Evolutionary conservation across 2,113 vertebrate genomes (phyloP).

Genomic region (Euleptes europaea): DNA sequence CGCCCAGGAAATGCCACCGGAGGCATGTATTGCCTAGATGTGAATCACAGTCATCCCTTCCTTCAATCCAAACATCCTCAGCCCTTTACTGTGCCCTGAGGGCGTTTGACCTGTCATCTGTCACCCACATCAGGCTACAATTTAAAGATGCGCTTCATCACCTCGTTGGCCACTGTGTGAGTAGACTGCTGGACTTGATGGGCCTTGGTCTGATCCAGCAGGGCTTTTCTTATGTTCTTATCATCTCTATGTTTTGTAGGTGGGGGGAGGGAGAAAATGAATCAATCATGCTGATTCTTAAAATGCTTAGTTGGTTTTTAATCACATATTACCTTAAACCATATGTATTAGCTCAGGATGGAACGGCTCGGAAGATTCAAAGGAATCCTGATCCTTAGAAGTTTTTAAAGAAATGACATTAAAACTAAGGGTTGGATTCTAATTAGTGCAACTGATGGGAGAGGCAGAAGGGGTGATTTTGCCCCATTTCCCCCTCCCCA

Average conservation of each 20-base stretch:
- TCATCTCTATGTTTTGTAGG: not conserved
- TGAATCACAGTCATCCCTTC: not conserved
- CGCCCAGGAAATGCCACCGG: constrained; percentile 11
- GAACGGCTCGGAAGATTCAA: not conserved
- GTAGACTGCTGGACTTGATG: too few species aligned
- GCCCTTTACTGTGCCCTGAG: not conserved
- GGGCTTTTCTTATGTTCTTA: too few species aligned
- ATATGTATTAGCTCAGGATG: too few species aligned
- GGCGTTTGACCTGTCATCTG: not conserved
- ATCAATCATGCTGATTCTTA: not conserved
- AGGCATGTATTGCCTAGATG: not conserved
- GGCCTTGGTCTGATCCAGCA: too few species aligned
- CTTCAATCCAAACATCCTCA: not conserved
- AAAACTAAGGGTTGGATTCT: too few species aligned
- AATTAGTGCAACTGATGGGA: too few species aligned
- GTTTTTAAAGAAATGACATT: not conserved
- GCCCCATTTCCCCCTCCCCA: too few species aligned
- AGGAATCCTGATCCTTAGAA: not conserved
- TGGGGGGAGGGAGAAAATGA: not conserved
- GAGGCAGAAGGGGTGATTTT: too few species aligned
- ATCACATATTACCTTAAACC: not conserved
- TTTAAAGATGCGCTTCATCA: not conserved
- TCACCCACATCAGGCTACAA: accelerated
- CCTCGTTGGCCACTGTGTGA: too few species aligned
- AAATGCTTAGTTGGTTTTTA: not conserved